Conservation (phyloP, 2,113 vertebrate species). For the Geococcyx californianus region DNA sequence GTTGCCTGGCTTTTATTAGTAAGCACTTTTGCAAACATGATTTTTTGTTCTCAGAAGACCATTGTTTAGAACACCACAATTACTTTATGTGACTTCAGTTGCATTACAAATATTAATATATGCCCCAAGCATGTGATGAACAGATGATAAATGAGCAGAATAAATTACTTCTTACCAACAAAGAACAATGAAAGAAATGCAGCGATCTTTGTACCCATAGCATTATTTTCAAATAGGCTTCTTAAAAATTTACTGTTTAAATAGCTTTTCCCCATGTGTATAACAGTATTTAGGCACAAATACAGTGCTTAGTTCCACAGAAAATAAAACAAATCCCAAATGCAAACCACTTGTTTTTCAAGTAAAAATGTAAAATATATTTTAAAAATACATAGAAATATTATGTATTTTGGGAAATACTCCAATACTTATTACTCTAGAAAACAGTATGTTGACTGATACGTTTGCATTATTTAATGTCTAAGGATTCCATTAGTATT, state of each 20-base stretch:
- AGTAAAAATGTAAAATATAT: neutral
- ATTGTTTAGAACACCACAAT: constrained; percentile 12
- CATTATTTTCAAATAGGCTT: neutral
- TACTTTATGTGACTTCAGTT: constrained; percentile 5
- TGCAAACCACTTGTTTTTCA: neutral
- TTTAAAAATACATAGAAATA: neutral
- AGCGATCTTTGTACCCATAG: neutral
- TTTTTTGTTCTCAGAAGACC: neutral
- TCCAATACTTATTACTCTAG: neutral
- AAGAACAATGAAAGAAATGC: neutral
- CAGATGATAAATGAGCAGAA: neutral
- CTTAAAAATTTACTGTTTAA: neutral
- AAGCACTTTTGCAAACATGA: neutral
- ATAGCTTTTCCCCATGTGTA: neutral
- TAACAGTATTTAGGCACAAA: neutral
- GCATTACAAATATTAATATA: neutral
- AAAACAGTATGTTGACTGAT: neutral
- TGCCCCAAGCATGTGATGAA: neutral
- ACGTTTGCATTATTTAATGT: neutral
- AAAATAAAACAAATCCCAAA: neutral
- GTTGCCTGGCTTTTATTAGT: neutral
- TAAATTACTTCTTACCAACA: neutral
- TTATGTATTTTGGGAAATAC: neutral
- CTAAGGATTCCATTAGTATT: neutral
- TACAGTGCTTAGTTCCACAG: neutral